Evolutionary conservation across 2,113 vertebrate genomes (phyloP), one percentile per base, ranked within the genome.

Genomic region (Nesoenas mayeri): DNA sequence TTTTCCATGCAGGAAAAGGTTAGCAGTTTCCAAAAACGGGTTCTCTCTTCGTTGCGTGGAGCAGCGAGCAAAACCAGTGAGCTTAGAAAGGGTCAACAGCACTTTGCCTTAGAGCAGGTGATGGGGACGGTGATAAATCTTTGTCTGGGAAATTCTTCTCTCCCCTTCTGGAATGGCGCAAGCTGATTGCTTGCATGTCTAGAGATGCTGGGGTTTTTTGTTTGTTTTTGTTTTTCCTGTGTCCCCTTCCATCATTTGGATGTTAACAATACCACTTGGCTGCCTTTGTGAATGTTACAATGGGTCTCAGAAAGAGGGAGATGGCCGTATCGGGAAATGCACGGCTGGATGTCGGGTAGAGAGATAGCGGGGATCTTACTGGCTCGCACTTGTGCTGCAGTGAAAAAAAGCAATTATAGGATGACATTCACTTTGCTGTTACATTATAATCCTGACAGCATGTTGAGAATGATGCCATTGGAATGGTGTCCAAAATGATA

Each of bases 201-300:
- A 50, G 77, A 86, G 82, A 50, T 88, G 61, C 44, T 64, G 36
- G 6, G 9, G 3, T 51, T 51, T 15, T 28, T 53, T 53, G 15
- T 51, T 24, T 28, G 24, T 8, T 42, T 48, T 29, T 38, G 38
- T 78, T 61, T 79, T 66, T 62, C 29, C 67, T 58, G 15, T 53
- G 50, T 86, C 69, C 54, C n/a, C 8, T 62, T 79, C 85, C 62
- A 50, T 93, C 66, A 50, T 77, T 58, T 72, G 86, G 57, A 48
- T 70, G 54, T 51, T 92, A 69, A 88, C 93, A 95, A 65, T 86
- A 65, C 65, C 70, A 11, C 48, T 44, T 62, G 61, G 61, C 91
- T 94, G 93, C 90, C 69, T 93, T 96, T 93, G 88, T 96, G 81
- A 53, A 7, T 3, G 69, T 89, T 40, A 86, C 78, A 92, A 77